These are phyloP conservation scores for Emmelina monodactyla DNA, from an alignment of 2,888 invertebrate species.

Conservation along the genomic window DNA sequence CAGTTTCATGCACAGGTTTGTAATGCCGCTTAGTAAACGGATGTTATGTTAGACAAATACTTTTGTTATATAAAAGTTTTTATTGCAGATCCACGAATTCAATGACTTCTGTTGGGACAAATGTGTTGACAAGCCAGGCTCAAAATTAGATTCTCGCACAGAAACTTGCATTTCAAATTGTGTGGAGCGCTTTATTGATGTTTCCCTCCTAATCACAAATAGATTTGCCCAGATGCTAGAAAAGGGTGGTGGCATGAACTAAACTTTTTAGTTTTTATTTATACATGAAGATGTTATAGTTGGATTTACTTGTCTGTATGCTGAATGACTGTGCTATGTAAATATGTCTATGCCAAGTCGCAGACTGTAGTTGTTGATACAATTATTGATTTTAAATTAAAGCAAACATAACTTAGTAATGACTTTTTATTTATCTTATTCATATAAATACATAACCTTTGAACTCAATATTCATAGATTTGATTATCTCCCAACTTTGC, in stretches of 20 bases:
- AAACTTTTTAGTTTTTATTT: constrained; percentile 12
- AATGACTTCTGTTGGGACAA: constrained; percentile 97
- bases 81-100: constrained; percentile 85
- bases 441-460: no score
- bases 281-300: not conserved
- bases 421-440: not conserved
- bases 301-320: not conserved
- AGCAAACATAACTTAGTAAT: not conserved
- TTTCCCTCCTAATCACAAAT: constrained; percentile 86
- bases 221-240: constrained; percentile 88
- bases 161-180: constrained; percentile 93
- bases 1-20: constrained; percentile 87
- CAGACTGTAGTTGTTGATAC: not conserved
- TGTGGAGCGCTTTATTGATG: constrained; percentile 93
- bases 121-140: constrained; percentile 89
- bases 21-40: not conserved
- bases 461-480: no score
- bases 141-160: constrained; percentile 85
- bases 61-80: no score
- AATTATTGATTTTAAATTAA: not conserved
- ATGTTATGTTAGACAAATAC: not conserved
- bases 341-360: not conserved
- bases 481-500: constrained; percentile 83
- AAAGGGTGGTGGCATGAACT: constrained; percentile 71
- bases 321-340: not conserved